phyloP scores from a whole-genome alignment of 2,797 vertebrate genomes.

The Gambelia wislizenii region DNA sequence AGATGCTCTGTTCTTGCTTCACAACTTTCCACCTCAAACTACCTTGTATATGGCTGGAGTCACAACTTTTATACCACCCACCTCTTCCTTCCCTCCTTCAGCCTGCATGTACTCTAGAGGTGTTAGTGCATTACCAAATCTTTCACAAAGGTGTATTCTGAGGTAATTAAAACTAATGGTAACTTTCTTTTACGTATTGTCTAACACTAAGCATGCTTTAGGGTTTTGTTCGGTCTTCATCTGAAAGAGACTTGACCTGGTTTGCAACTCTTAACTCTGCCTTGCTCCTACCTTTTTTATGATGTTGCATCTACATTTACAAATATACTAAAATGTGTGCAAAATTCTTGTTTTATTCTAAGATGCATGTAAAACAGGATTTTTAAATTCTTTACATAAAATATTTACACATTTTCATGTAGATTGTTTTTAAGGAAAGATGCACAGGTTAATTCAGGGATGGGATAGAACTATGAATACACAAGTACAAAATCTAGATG shows the following conservation, averaged over 20 bases:
- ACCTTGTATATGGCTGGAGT: slow-evolving; percentile 33
- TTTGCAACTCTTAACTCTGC: not conserved
- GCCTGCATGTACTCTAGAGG: not conserved
- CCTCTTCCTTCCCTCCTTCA: not conserved
- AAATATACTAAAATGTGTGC: not conserved
- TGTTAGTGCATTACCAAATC: not conserved
- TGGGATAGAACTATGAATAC: not conserved
- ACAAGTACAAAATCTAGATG: not conserved
- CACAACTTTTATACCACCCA: slow-evolving; percentile 20
- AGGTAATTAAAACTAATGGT: not conserved
- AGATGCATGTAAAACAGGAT: not conserved
- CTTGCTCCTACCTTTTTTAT: not conserved
- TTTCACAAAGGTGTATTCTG: not conserved
- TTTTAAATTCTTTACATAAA: not conserved
- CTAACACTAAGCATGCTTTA: not conserved
- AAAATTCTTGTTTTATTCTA: not conserved
- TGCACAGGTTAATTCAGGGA: not conserved
- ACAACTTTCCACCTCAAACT: slow-evolving; percentile 32
- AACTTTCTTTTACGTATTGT: not conserved
- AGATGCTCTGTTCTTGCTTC: slow-evolving; percentile 58
- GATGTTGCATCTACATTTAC: not conserved
- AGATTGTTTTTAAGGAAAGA: not conserved
- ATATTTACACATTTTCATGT: not conserved
- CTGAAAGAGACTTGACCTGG: not conserved
- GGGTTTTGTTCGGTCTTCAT: not conserved